A percentile compares a stretch with the other conserved stretches of the same genome.
These are phyloP conservation scores for Tetranychus urticae DNA, from an alignment of 1,140 invertebrate genomes.

Conservation along the genomic window DNA sequence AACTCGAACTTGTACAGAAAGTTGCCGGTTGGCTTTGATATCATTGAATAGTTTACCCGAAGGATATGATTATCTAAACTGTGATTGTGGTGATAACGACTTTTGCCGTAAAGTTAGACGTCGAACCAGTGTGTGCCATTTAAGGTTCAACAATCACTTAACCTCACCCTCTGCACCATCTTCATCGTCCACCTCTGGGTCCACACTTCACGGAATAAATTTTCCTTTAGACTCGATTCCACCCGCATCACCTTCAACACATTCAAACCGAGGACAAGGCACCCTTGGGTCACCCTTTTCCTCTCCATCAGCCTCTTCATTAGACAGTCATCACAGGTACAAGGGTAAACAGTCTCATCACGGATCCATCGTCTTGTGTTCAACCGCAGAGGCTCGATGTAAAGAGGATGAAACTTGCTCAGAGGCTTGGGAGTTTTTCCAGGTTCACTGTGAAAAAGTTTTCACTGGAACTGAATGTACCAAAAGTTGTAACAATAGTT, in stretches of 20 bases:
- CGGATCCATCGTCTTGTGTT: background rate
- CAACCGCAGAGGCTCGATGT: background rate
- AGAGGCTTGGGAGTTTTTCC: background rate
- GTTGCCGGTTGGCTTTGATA: constrained; percentile 1
- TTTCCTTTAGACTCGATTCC: no score
- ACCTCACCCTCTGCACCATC: background rate
- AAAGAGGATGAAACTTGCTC: background rate
- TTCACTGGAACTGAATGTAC: background rate
- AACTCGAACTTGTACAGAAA: constrained; percentile 1
- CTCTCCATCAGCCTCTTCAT: no score
- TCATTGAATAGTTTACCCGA: background rate
- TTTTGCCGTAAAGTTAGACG: background rate
- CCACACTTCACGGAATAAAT: background rate
- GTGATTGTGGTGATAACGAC: constrained; percentile 4
- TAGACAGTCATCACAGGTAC: no score
- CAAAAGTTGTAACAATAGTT: background rate
- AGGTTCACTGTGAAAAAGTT: background rate
- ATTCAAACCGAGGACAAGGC: no score
- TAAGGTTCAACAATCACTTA: background rate
- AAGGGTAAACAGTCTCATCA: no score
- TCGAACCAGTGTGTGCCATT: background rate
- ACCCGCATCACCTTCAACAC: no score
- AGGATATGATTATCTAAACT: constrained; percentile 2
- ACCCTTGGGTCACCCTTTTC: no score
- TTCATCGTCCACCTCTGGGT: background rate